Percentiles rank a stretch among this genome's conserved stretches.
These are phyloP conservation scores for Pleuronectes platessa DNA, from an alignment of 2,113 vertebrate species.

Conservation along the genomic window DNA sequence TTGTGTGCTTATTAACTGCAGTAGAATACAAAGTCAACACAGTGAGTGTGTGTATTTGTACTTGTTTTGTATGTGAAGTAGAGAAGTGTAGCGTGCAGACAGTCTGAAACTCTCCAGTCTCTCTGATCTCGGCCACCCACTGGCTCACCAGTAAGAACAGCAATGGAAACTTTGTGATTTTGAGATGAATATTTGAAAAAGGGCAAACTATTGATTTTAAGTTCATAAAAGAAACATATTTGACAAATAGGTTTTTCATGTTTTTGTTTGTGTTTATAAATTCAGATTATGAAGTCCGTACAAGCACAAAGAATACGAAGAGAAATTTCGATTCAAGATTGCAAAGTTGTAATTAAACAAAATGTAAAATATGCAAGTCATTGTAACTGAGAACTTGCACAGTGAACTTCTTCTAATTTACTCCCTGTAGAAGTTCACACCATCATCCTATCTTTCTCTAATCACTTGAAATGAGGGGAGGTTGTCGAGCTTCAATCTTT, in stretches of 20 bases:
- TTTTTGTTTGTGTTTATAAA: neutral
- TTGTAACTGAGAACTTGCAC: neutral
- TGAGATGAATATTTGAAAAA: too few species aligned
- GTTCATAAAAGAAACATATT: neutral
- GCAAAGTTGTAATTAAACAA: too few species aligned
- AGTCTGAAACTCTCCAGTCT: neutral
- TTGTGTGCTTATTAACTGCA: constrained; percentile 42
- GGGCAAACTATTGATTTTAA: too few species aligned
- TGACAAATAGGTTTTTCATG: neutral
- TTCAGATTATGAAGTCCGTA: neutral
- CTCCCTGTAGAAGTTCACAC: neutral
- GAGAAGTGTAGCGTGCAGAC: neutral
- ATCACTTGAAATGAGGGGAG: neutral
- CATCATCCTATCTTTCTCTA: neutral
- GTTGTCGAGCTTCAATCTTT: neutral
- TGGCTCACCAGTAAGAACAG: neutral
- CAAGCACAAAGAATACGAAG: neutral
- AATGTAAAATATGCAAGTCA: neutral
- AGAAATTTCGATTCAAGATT: too few species aligned
- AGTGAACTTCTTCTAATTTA: constrained; percentile 5
- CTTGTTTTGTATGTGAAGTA: neutral
- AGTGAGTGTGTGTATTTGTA: neutral
- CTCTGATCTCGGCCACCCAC: neutral
- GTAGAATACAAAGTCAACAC: constrained; percentile 43
- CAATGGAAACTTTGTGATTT: neutral